A percentile compares a stretch with the other conserved stretches of the same genome.
Evolutionary conservation across 1,140 invertebrate species (phyloP).

Genomic region (Cotesia glomerata): DNA sequence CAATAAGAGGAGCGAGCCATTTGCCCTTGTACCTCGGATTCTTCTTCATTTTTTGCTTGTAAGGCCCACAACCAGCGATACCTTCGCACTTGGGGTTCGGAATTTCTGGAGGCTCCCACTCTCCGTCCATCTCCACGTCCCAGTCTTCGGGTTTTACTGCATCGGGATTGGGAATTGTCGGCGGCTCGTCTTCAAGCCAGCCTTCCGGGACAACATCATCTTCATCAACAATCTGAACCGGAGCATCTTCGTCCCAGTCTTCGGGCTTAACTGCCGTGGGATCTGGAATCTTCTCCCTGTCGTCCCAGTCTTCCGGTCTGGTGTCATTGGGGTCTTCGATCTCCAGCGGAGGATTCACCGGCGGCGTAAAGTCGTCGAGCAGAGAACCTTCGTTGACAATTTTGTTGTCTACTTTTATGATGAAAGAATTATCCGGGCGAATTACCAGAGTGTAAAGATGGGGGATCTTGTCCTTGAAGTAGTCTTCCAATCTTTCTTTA

Average conservation of each 20-base stretch:
- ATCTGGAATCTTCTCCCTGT: conserved; percentile 94
- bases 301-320: conserved; percentile 95
- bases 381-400: conserved; percentile 85
- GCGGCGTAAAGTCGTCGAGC: conserved; percentile 87
- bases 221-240: conserved; percentile 87
- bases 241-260: conserved; percentile 95
- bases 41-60: conserved; percentile 83
- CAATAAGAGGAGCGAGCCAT: conserved; percentile 89
- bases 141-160: conserved; percentile 92
- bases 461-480: conserved; percentile 93
- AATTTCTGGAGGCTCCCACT: conserved; percentile 95
- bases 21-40: conserved; percentile 94
- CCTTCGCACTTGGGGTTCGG: conserved; percentile 88
- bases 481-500: conserved; percentile 82
- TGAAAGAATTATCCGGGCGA: conserved; percentile 86
- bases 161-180: conserved; percentile 86
- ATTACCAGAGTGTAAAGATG: conserved; percentile 93
- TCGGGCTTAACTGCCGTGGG: conserved; percentile 86
- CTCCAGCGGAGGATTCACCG: conserved; percentile 94
- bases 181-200: conserved; percentile 93
- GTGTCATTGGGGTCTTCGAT: conserved; percentile 93
- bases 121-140: conserved; percentile 98
- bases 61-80: conserved; percentile 89
- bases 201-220: conserved; percentile 86
- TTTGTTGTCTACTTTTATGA: conserved; percentile 75